Evolutionary conservation across 92 coral and sea anemone genomes (phyloP).

Genomic region (Desmophyllum pertusum): DNA sequence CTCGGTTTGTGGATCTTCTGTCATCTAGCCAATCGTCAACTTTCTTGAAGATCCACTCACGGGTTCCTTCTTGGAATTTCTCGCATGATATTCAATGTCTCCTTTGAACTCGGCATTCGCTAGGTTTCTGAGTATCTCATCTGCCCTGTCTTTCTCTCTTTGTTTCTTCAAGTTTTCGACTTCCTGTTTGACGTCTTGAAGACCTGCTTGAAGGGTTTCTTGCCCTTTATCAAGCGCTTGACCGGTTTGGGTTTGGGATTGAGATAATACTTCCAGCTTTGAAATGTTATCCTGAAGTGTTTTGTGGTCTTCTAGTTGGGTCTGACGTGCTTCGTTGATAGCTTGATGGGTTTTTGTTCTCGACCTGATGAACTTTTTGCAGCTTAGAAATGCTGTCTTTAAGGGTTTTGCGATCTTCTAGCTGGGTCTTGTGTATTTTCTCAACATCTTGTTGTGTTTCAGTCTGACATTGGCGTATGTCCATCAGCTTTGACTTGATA

Average conservation of each 20-base stretch:
- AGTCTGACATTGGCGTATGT: background rate
- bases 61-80: constrained; percentile 46
- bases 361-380: background rate
- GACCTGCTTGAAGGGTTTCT: background rate
- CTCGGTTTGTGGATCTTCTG: constrained; percentile 20
- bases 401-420: background rate
- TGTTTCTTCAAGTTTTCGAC: background rate
- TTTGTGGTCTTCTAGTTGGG: background rate
- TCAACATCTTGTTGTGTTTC: background rate
- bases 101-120: constrained; percentile 53
- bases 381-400: background rate
- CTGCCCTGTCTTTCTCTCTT: background rate
- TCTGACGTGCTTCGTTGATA: background rate
- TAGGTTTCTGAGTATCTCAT: background rate
- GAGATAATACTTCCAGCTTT: background rate
- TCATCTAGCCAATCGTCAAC: constrained; percentile 44
- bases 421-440: background rate
- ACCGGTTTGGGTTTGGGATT: background rate
- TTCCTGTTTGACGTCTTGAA: background rate
- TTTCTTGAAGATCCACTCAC: constrained; percentile 53
- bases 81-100: constrained; percentile 28
- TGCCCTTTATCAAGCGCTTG: background rate
- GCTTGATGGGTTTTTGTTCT: background rate
- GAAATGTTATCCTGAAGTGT: background rate
- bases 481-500: constrained; percentile 10